These are phyloP conservation scores for Gastrophysa polygoni DNA, from an alignment of 2,888 invertebrate species.

Conservation along the genomic window DNA sequence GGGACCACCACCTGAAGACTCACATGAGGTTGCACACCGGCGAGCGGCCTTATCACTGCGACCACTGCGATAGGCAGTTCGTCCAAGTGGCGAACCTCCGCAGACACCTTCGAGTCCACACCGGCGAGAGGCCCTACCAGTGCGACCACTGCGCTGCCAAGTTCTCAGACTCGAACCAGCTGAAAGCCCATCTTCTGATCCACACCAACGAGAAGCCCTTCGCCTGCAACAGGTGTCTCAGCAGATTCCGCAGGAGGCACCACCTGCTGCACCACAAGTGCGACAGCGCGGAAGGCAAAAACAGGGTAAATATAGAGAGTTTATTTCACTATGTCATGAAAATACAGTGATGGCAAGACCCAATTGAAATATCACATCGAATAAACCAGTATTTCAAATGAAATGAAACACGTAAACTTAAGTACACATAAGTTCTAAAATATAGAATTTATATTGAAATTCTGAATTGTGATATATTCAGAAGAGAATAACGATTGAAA, in stretches of 20 bases:
- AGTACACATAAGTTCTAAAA: too few relatives aligned
- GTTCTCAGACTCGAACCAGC: constrained; percentile 91
- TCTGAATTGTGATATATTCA: too few relatives aligned
- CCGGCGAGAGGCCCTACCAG: constrained; percentile 88
- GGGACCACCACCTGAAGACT: constrained; percentile 92
- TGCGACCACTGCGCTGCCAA: constrained; percentile 85
- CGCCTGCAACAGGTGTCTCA: constrained; percentile 77
- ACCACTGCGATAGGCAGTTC: constrained; percentile 89
- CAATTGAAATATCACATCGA: too few relatives aligned
- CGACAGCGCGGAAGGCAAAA: too few relatives aligned
- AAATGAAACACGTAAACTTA: too few relatives aligned
- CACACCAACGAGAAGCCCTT: constrained; percentile 92
- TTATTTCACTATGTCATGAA: too few relatives aligned
- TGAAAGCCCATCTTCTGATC: constrained; percentile 87
- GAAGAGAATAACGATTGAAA: too few relatives aligned
- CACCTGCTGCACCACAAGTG: constrained; percentile 88
- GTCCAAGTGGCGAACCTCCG: constrained; percentile 92
- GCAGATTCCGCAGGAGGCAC: constrained; percentile 82
- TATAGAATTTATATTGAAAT: too few relatives aligned
- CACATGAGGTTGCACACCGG: constrained; percentile 93
- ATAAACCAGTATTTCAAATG: too few relatives aligned
- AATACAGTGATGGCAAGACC: too few relatives aligned
- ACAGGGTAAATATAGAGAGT: too few relatives aligned
- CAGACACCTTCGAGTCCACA: constrained; percentile 88
- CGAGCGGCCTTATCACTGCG: constrained; percentile 91